Evolutionary conservation across 2,797 vertebrate genomes (phyloP).

Genomic region (Sus cebifrons): DNA sequence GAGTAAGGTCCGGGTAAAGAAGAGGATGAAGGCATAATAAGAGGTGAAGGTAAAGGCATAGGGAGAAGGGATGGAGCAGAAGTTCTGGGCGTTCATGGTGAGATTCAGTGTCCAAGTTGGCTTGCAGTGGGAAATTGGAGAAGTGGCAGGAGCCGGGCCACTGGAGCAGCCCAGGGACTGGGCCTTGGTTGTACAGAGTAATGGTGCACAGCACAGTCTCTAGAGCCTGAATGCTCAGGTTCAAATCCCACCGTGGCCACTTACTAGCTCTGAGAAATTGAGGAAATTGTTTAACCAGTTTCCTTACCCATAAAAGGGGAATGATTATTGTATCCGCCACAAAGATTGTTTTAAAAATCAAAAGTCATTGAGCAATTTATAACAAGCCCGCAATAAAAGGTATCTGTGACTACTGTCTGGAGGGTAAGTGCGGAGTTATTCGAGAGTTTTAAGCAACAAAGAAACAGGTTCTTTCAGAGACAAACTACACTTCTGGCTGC

Average conservation of each 20-base stretch:
- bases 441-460: neutral
- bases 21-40: neutral
- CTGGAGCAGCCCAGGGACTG: neutral
- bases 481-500: neutral
- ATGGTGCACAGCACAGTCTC: rapidly evolving
- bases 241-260: neutral
- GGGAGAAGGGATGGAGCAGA: neutral
- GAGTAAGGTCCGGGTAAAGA: neutral
- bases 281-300: neutral
- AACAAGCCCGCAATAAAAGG: neutral
- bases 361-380: neutral
- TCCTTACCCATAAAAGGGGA: neutral
- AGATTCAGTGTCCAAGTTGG: neutral
- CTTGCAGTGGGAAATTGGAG: neutral
- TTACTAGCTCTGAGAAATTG: neutral
- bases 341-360: neutral
- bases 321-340: neutral
- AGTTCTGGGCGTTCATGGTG: neutral
- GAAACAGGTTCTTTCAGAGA: neutral
- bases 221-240: neutral
- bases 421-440: neutral
- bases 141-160: neutral
- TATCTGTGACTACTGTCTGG: neutral
- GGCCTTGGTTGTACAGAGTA: neutral
- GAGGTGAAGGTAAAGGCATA: neutral